Base-by-base conservation (phyloP, 1,140 invertebrate species). In the Papilio xuthus region DNA sequence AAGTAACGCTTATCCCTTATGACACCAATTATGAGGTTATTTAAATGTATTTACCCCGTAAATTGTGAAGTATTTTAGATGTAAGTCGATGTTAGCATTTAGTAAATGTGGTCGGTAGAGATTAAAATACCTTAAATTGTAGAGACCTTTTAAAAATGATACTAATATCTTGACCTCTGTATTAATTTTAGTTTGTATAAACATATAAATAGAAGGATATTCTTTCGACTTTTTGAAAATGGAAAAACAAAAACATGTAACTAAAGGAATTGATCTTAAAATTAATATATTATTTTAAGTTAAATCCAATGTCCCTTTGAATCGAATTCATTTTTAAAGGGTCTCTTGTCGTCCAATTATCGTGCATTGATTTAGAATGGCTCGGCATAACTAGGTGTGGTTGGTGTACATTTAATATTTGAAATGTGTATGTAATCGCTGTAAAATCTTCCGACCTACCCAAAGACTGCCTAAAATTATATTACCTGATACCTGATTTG, bases 401-500 rank as follows among this genome's bases (percentile, higher is more conserved):
- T 84, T 60, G 50, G 37, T 82, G 89, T 86, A 87, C 79, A 89
- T 88, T 88, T 89, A 85, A 78, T 78, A 71, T 77, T 28, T 67
- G 60, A 67, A 67, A 67, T 82, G 79, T 83, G 84, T 90, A 85
- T 84, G 78, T 93, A 93, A 90, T 88, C 83, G 90, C 91, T 92
- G 90, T 84, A 86, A 89, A 93, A 93, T 92, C 92, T 94, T 92
- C 94, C 94, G 92, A 94, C 93, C 93, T 94, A 93, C 90, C 94
- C 93, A 94, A 94, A 94, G 94, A 94, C 94, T 94, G 94, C 93
- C 92, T 93, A 89, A 91, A 82, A 88, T 92, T 89, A 90, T 87
- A 87, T 86, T 88, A 92, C 88, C 89, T 91, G 82, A 88, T 88
- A 87, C 89, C 85, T 90, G 86, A 90, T 86, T 89, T 88, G 89